Conservation (phyloP, 2,113 vertebrate genomes). For the Nesospiza acunhae region DNA sequence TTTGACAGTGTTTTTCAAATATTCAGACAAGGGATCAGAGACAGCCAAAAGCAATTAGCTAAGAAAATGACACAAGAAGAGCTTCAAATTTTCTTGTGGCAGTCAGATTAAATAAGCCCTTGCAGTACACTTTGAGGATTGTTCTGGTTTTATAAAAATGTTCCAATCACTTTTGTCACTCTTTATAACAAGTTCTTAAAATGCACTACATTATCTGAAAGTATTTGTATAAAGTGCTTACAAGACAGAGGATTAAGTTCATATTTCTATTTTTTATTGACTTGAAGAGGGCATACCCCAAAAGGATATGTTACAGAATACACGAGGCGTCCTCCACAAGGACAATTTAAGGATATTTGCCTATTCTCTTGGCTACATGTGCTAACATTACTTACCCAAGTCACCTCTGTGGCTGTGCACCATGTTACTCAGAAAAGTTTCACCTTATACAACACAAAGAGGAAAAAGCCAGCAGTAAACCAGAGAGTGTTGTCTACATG, state of each 20-base stretch:
- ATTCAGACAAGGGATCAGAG: not conserved
- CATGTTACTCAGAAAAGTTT: not conserved
- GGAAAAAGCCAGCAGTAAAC: not conserved
- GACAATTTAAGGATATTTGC: not conserved
- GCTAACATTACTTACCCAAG: not conserved
- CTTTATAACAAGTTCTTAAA: not conserved
- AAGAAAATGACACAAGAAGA: not conserved
- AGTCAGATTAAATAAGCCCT: not conserved
- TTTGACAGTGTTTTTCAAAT: not conserved
- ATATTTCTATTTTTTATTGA: not conserved
- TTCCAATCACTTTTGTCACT: not conserved
- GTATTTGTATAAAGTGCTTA: not conserved
- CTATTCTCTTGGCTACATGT: not conserved
- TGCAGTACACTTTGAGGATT: not conserved
- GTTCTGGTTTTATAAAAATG: not conserved
- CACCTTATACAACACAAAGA: not conserved
- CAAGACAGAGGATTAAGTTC: not conserved
- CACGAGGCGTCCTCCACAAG: not conserved
- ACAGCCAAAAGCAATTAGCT: not conserved
- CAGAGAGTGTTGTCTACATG: rapidly evolving
- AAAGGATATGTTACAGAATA: not conserved
- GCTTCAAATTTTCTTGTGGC: not conserved
- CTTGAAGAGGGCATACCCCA: not conserved
- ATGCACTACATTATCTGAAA: not conserved
- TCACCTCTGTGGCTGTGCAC: not conserved